Evolutionary conservation across 2,888 invertebrate species (phyloP).

Genomic region (Dermolepida albohirtum): DNA sequence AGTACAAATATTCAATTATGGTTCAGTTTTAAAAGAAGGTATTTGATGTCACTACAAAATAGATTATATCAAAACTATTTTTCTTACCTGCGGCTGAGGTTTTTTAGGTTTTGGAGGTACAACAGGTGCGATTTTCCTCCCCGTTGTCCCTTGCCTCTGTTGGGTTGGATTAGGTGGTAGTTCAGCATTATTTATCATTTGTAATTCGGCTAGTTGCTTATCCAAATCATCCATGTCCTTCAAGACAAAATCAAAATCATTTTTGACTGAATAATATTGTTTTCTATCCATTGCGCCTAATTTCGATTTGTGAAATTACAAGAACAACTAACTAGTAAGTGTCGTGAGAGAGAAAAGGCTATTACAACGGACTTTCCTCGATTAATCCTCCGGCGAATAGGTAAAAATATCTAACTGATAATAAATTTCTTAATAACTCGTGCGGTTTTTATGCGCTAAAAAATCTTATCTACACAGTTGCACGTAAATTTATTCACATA

Average conservation of each 20-base stretch:
- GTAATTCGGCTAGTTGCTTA: constrained; percentile 77
- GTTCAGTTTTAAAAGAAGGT: too few species aligned
- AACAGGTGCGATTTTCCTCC: constrained; percentile 79
- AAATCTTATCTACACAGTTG: constrained; percentile 22
- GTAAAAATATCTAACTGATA: constrained; percentile 14
- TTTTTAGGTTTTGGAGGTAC: constrained; percentile 85
- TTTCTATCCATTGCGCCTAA: background rate
- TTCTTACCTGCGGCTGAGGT: constrained; percentile 69
- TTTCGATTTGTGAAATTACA: background rate
- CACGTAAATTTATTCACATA: background rate
- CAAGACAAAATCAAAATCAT: constrained; percentile 32
- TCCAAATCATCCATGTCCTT: constrained; percentile 73
- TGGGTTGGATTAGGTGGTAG: constrained; percentile 58
- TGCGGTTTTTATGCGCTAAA: constrained; percentile 9
- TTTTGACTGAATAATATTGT: background rate
- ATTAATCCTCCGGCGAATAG: background rate
- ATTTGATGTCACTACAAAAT: constrained; percentile 2
- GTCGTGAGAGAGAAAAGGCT: background rate
- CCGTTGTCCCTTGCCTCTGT: constrained; percentile 62
- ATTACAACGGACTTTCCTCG: background rate
- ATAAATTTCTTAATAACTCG: constrained; percentile 13
- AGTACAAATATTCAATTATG: too few species aligned
- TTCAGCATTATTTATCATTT: constrained; percentile 69
- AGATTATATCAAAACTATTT: background rate
- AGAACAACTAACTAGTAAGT: background rate